Evolutionary conservation across 2,113 vertebrate genomes (phyloP), one percentile per base, ranked within the genome.

Genomic region (Phaetusa simplex): DNA sequence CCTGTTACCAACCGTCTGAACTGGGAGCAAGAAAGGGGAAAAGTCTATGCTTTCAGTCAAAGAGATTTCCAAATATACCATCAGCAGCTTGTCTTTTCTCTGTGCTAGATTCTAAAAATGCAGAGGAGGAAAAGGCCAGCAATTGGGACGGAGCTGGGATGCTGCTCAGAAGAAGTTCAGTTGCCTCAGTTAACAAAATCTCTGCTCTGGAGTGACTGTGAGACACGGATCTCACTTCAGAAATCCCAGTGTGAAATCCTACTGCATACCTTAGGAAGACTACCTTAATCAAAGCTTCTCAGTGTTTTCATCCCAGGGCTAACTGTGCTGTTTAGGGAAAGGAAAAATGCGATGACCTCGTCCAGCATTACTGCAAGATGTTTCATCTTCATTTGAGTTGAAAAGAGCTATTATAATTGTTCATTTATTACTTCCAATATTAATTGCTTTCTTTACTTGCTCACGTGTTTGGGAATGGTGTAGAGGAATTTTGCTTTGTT

Each of bases 61-160:
- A 82, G 45, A 47, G 21, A 16, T 85, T 91, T 96, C 91, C 74
- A 92, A 93, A 93, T 80, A 80, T 85, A 85, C 5, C 27, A 86
- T 22, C 49, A 82, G 13, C 32, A 61, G 58, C 32, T 88, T 91
- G 56, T 58, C 20, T 82, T 88, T 79, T 74, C 23, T 85, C 43
- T 77, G 36, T 38, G 34, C 5, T 94, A 32, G 58, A 40, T 65
- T 76, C 73, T 76, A 85, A 79, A 90, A 85, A 72, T 38, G 34
- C 5, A 43, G 40, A 40, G 40, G 20, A 88, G 38, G 36, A 86
- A 69, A 78, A 84, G 38, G 34, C 34, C 70, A 90, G 11, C 23
- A 79, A 22, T 45, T 36, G 82, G 73, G 43, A 47, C 36, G 58
- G 40, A 29, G 12, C 40, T 69, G 52, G 36, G 61, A 52, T 82